Evolutionary conservation across 1,140 invertebrate species (phyloP), one percentile per base, ranked within the genome.

Genomic region (Leptopilina clavipes): DNA sequence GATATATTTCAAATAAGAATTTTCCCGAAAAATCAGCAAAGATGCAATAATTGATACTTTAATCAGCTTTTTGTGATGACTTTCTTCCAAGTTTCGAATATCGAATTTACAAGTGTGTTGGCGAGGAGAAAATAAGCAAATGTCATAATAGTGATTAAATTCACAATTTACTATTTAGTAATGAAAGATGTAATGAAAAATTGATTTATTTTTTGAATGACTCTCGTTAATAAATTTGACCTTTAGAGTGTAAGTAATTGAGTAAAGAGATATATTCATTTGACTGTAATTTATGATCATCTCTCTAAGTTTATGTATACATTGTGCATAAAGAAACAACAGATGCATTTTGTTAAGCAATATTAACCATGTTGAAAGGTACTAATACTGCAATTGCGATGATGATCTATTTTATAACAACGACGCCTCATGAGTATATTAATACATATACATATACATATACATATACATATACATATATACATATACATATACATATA

Each of bases 391-490:
- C 59, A 65, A 65, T 65, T 31, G 19, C 17, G 18, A 8, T 18
- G 22, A 11, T 37, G 12, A 65, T 65, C 59, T 65, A 12, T 31
- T 65, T 37, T 65, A 65, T 65, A 65, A 31, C 59, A 59, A 59
- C 56, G 56, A 31, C 22, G 18, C 56, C 19, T 1, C 10, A 12
- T n/a, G 56, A 59, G 18, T n/a, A n/a, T n/a, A n/a, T n/a, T n/a
- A n/a, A 31, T 31, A 5, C 25, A 31, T 31, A 31, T 31, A 40
- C n/a, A n/a, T n/a, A 40, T 40, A 6, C 9, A 40, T 9, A 40
- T 65, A n/a, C 25, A 31, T 31, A 31, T 31, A 40, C n/a, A n/a
- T n/a, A 40, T 40, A 6, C 9, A 40, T 9, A 40, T 65, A 31
- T 31, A 5, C 25, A 31, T 31, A 31, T 31, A 40, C n/a, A n/a